Evolutionary conservation across 2,113 vertebrate genomes (phyloP).

Genomic region (Eulemur macaco): DNA sequence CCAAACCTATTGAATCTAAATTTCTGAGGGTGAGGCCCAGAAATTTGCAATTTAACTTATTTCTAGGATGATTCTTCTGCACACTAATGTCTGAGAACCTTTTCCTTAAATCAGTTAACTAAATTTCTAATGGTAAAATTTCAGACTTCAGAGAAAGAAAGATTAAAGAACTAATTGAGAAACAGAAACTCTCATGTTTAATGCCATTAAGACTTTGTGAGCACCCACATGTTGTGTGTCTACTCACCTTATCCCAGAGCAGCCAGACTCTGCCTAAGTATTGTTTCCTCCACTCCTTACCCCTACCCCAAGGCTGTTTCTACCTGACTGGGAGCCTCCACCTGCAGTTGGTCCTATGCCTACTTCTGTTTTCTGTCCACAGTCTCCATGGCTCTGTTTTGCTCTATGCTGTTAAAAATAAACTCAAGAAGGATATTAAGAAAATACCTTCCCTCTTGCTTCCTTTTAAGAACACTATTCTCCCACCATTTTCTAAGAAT

Average conservation of each 20-base stretch:
- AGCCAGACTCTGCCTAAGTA: background rate
- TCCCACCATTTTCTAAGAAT: background rate
- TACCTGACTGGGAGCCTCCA: background rate
- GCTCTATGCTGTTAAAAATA: background rate
- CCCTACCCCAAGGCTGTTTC: background rate
- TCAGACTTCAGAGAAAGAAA: background rate
- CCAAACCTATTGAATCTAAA: background rate
- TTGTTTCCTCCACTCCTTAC: background rate
- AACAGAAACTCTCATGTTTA: background rate
- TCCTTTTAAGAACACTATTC: background rate
- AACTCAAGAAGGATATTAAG: constrained; percentile 3
- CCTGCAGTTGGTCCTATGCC: background rate
- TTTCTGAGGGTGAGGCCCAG: background rate
- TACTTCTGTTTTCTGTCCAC: background rate
- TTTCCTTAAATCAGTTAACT: constrained; percentile 14
- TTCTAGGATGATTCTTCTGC: background rate
- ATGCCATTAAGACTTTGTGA: background rate
- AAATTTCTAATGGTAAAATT: constrained; percentile 22
- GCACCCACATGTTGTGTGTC: rapidly evolving
- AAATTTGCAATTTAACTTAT: background rate
- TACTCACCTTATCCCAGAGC: background rate
- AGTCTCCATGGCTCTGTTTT: background rate
- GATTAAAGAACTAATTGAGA: background rate
- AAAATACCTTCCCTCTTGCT: background rate
- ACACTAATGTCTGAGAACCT: background rate